These are phyloP conservation scores for Scleropages formosus DNA, from an alignment of 2,797 vertebrate genomes.

Conservation along the genomic window DNA sequence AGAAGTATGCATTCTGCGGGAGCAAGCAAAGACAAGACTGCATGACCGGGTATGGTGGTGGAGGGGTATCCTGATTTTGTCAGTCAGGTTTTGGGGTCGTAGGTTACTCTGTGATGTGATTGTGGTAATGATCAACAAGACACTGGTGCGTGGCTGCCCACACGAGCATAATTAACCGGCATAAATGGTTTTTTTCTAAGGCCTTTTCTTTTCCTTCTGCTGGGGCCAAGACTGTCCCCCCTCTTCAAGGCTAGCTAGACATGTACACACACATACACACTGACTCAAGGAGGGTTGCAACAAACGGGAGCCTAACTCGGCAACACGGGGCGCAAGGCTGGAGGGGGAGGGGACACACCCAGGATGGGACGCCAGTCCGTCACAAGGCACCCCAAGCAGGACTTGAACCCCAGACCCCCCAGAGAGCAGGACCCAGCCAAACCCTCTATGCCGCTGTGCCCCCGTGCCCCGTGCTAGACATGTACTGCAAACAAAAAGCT, in stretches of 20 bases:
- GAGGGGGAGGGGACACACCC: too few species aligned
- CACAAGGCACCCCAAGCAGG: too few species aligned
- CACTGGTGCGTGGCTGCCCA: slow-evolving; percentile 60
- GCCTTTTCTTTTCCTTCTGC: slow-evolving; percentile 49
- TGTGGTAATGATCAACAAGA: slow-evolving; percentile 78
- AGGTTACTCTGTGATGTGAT: slow-evolving; percentile 67
- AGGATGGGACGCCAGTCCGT: too few species aligned
- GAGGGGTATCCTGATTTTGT: slow-evolving; percentile 33
- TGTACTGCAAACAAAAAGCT: slow-evolving; percentile 76
- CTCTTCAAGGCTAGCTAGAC: slow-evolving; percentile 75
- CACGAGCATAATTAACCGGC: slow-evolving; percentile 75
- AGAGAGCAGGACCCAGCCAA: too few species aligned
- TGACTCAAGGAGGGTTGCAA: too few species aligned
- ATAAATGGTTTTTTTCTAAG: slow-evolving; percentile 51
- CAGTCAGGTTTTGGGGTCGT: slow-evolving; percentile 36
- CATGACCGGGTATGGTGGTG: slow-evolving; percentile 44
- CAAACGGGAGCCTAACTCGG: too few species aligned
- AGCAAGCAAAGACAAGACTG: slow-evolving; percentile 31
- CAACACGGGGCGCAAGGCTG: too few species aligned
- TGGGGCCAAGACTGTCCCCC: slow-evolving; percentile 52
- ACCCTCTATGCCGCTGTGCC: too few species aligned
- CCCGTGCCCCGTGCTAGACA: too few species aligned
- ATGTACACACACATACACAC: too few species aligned
- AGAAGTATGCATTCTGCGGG: not conserved
- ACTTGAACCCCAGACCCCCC: too few species aligned